A percentile compares a stretch with the other conserved stretches of the same genome.
Evolutionary conservation across 2,113 vertebrate genomes (phyloP).

Genomic region (Entomyzon cyanotis): DNA sequence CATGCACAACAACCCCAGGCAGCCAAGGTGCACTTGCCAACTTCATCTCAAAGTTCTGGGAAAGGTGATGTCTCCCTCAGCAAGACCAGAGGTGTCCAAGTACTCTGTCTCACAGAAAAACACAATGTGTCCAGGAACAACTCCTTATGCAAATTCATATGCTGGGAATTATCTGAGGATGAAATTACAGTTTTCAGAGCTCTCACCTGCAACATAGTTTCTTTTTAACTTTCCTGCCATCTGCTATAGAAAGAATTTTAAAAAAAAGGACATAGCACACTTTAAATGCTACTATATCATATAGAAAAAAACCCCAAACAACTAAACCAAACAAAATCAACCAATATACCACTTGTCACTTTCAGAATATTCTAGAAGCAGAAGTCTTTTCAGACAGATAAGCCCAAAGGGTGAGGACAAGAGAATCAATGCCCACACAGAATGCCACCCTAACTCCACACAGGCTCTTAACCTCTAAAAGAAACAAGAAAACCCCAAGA

Average conservation of each 20-base stretch:
- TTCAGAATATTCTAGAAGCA: not conserved
- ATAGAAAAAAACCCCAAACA: not conserved
- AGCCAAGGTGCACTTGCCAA: not conserved
- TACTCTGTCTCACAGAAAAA: not conserved
- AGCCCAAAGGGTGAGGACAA: not conserved
- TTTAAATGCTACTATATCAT: not conserved
- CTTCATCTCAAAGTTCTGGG: not conserved
- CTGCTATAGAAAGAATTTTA: not conserved
- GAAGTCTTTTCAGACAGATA: not conserved
- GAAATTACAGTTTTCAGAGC: not conserved
- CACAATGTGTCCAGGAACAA: accelerated
- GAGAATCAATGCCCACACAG: not conserved
- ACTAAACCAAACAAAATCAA: not conserved
- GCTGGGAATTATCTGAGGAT: not conserved
- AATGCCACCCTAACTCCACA: not conserved
- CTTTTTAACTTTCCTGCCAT: not conserved
- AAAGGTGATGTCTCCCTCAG: not conserved
- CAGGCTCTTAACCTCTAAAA: not conserved
- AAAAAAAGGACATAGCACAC: not conserved
- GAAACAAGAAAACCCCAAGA: not conserved
- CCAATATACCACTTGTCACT: not conserved
- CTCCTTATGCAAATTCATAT: not conserved
- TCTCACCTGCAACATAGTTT: not conserved
- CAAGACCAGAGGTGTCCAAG: not conserved
- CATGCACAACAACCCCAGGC: not conserved